Conservation (phyloP, 2,113 vertebrate genomes). For the Galemys pyrenaicus region DNA sequence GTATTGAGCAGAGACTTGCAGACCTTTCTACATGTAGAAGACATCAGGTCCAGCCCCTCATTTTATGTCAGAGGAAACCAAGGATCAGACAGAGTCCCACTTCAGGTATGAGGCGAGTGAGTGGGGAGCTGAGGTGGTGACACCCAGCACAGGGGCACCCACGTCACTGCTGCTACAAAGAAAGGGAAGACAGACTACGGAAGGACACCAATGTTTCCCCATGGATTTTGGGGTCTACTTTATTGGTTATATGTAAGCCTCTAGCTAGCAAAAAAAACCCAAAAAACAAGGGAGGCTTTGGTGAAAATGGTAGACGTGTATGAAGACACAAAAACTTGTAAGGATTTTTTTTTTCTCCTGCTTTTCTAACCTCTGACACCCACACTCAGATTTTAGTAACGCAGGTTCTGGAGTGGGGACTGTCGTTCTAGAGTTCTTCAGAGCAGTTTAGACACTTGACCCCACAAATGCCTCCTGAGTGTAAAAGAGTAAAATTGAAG, state of each 20-base stretch:
- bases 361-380: not conserved
- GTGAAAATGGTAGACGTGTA: not conserved
- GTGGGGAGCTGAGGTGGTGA: not conserved
- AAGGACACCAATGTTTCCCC: too few relatives aligned
- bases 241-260: not conserved
- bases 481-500: conserved; percentile 31
- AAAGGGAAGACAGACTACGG: not conserved
- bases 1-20: not conserved
- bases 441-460: not conserved
- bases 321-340: not conserved
- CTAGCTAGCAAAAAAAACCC: conserved; percentile 13
- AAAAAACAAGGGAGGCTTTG: not conserved
- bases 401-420: not conserved
- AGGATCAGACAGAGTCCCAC: not conserved
- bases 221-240: not conserved
- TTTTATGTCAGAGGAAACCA: not conserved
- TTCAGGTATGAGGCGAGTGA: not conserved
- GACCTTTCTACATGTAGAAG: not conserved
- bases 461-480: not conserved
- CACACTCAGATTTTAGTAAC: not conserved
- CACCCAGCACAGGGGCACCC: not conserved
- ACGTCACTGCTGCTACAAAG: not conserved
- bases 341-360: not conserved
- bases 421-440: not conserved
- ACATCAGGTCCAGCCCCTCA: not conserved